These are phyloP conservation scores for Paedocypris sp. DNA, from an alignment of 2,113 vertebrate genomes.

Conservation along the genomic window DNA sequence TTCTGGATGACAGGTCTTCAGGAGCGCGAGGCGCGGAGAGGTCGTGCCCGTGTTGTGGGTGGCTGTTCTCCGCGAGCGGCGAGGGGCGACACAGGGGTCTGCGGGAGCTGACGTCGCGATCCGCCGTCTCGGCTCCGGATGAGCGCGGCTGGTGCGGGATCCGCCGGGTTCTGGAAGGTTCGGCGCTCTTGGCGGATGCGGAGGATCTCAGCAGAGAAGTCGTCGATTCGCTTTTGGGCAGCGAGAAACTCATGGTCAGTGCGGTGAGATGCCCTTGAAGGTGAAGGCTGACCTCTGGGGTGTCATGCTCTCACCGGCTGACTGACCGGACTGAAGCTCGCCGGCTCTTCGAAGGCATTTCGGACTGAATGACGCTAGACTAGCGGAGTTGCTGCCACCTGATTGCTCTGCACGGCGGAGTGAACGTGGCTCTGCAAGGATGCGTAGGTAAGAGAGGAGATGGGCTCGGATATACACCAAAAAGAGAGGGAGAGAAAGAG, in stretches of 20 bases:
- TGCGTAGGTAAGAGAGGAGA: constrained; percentile 30
- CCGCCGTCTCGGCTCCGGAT: constrained; percentile 44
- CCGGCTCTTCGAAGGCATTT: not conserved
- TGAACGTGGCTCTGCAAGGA: constrained; percentile 19
- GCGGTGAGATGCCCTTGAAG: not conserved
- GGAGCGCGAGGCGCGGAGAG: constrained; percentile 30
- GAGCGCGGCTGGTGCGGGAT: constrained; percentile 48
- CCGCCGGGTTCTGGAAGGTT: constrained; percentile 43
- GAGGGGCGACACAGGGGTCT: constrained; percentile 85
- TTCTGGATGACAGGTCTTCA: constrained; percentile 41
- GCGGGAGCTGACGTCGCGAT: constrained; percentile 76
- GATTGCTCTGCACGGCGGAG: constrained; percentile 38
- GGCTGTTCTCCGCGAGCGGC: constrained; percentile 45
- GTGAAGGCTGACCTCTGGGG: not conserved
- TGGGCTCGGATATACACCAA: constrained; percentile 19
- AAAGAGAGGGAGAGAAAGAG: not conserved
- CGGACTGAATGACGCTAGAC: constrained; percentile 8
- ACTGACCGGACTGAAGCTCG: not conserved
- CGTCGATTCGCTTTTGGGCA: constrained; percentile 79
- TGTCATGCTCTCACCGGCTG: not conserved
- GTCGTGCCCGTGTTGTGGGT: constrained; percentile 40
- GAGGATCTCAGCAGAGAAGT: constrained; percentile 73
- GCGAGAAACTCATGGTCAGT: constrained; percentile 72
- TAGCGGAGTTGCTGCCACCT: constrained; percentile 43
- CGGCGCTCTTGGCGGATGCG: constrained; percentile 44